Evolutionary conservation across 2,888 invertebrate species (phyloP).

Genomic region (Apamea sordens): DNA sequence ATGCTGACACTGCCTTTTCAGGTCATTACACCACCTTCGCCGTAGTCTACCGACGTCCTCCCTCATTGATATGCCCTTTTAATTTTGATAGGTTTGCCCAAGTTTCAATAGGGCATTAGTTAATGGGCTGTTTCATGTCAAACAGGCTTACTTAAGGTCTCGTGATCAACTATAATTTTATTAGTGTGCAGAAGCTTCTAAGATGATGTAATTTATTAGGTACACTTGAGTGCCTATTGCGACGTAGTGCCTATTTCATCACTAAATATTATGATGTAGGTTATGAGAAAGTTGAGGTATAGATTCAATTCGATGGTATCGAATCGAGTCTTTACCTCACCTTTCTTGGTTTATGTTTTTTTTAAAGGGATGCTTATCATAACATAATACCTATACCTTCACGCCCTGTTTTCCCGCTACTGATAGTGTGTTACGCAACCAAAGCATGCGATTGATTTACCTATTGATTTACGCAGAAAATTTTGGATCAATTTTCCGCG

Average conservation of each 20-base stretch:
- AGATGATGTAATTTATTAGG: slow-evolving; percentile 11
- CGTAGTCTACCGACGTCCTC: no score
- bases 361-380: not conserved
- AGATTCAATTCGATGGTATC: not conserved
- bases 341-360: not conserved
- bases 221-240: slow-evolving; percentile 24
- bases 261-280: slow-evolving; percentile 10
- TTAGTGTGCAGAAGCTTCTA: slow-evolving; percentile 28
- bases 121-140: slow-evolving; percentile 27
- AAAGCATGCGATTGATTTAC: no score
- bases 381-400: no score
- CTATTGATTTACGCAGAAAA: no score
- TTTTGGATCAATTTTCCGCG: not conserved
- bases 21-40: no score
- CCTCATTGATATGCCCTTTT: slow-evolving; percentile 9
- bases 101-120: slow-evolving; percentile 34
- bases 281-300: not conserved
- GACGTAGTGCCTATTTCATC: not conserved
- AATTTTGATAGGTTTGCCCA: slow-evolving; percentile 31
- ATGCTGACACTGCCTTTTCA: no score
- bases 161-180: slow-evolving; percentile 33
- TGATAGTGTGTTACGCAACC: not conserved
- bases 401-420: no score
- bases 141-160: slow-evolving; percentile 16
- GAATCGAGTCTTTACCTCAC: no score